A percentile compares a stretch with the other conserved stretches of the same genome.
These are phyloP conservation scores for Dipus sagitta DNA, from an alignment of 2,797 vertebrate species.

Conservation along the genomic window DNA sequence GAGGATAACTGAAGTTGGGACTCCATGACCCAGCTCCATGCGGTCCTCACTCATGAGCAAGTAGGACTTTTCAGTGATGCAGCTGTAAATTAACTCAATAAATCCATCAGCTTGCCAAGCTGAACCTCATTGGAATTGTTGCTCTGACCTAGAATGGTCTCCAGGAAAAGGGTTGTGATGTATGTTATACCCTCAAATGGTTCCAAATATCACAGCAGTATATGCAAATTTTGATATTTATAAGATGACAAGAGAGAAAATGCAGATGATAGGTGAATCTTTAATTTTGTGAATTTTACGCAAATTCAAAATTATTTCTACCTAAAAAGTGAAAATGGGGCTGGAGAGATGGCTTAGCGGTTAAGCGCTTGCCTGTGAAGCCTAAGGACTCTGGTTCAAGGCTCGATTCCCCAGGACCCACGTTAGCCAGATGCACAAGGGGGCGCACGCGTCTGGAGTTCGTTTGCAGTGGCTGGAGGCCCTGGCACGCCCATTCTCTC, in stretches of 20 bases:
- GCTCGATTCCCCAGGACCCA: too few species aligned
- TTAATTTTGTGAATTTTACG: neutral
- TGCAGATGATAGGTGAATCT: neutral
- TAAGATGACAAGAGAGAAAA: neutral
- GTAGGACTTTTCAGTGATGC: neutral
- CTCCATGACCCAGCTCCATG: neutral
- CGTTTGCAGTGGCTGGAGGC: too few species aligned
- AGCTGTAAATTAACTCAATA: neutral
- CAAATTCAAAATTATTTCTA: constrained; percentile 6
- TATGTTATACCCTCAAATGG: neutral
- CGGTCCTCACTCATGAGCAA: neutral
- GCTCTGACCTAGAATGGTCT: neutral
- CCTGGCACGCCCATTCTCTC: too few species aligned
- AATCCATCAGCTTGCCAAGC: neutral
- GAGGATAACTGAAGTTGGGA: neutral
- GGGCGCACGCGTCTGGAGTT: too few species aligned
- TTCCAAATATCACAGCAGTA: neutral
- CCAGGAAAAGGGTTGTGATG: neutral
- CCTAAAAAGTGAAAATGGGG: neutral
- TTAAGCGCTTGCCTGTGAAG: too few species aligned
- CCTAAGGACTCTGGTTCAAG: too few species aligned
- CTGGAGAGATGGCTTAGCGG: too few species aligned
- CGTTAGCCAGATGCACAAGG: too few species aligned
- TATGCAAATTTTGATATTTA: neutral
- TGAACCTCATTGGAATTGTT: neutral